Conservation (phyloP, 2,113 vertebrate species). For the Channa argus region DNA sequence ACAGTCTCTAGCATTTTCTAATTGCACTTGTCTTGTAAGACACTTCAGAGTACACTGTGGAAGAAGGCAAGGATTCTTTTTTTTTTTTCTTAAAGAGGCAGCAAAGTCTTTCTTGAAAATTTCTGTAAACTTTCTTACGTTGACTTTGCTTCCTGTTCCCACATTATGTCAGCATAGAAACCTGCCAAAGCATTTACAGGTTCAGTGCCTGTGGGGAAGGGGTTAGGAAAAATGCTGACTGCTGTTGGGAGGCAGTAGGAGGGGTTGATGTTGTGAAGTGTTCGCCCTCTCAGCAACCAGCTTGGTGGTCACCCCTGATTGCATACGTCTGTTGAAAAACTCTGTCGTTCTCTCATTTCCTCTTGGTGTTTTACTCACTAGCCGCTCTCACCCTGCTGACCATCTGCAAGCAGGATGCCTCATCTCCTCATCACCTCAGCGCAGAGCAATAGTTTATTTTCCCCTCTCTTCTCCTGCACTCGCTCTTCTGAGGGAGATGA, state of each 20-base stretch:
- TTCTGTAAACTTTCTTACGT: not conserved
- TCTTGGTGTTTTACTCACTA: conserved; percentile 22
- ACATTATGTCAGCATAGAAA: conserved; percentile 52
- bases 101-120: not conserved
- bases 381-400: conserved; percentile 23
- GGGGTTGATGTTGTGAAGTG: conserved; percentile 73
- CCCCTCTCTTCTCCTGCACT: conserved; percentile 17
- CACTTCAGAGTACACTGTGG: too few relatives aligned
- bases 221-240: conserved; percentile 72
- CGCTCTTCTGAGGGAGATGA: conserved; percentile 60
- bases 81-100: too few relatives aligned
- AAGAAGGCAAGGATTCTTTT: too few relatives aligned
- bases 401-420: conserved; percentile 33
- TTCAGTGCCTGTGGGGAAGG: conserved; percentile 36
- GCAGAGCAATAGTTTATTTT: conserved; percentile 12
- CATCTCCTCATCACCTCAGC: conserved; percentile 42
- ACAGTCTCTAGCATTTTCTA: too few relatives aligned
- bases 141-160: conserved; percentile 28
- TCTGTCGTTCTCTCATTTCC: conserved; percentile 37
- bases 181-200: conserved; percentile 40
- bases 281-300: conserved; percentile 69
- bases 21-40: not conserved
- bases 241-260: conserved; percentile 81
- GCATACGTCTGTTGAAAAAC: conserved; percentile 54
- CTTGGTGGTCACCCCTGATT: conserved; percentile 70